A percentile compares a stretch with the other conserved stretches of the same genome.
Conservation (phyloP, 2,888 invertebrate genomes). For the Hirtodrosophila confusa region DNA sequence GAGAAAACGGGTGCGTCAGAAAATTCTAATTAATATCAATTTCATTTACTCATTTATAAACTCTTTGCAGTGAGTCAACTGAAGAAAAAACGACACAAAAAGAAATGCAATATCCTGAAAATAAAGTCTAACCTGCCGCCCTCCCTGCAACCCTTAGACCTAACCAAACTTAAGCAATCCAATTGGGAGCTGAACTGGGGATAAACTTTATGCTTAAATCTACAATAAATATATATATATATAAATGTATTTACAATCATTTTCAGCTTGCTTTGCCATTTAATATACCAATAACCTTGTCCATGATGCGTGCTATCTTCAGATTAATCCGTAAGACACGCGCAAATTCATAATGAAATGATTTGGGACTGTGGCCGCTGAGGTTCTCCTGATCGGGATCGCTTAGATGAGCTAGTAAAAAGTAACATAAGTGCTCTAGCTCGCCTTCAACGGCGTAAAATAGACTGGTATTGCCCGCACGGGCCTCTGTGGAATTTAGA, state of each 20-base stretch:
- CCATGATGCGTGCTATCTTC: constrained; percentile 74
- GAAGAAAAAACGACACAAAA: constrained; percentile 23
- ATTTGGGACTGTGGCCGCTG: constrained; percentile 77
- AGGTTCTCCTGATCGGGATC: constrained; percentile 80
- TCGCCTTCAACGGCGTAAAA: constrained; percentile 80
- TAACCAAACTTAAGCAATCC: constrained; percentile 25
- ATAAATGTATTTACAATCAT: constrained; percentile 1
- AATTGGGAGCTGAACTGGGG: constrained; percentile 49
- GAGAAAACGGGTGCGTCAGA: constrained; percentile 63
- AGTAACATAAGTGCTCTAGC: constrained; percentile 79
- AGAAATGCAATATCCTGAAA: constrained; percentile 2
- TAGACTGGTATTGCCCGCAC: constrained; percentile 76
- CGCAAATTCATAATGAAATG: constrained; percentile 74
- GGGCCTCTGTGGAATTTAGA: constrained; percentile 76
- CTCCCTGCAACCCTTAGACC: constrained; percentile 43
- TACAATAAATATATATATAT: constrained; percentile 10
- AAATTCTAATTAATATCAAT: background rate
- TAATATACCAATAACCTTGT: constrained; percentile 65
- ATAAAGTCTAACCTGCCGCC: constrained; percentile 34
- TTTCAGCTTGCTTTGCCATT: constrained; percentile 34
- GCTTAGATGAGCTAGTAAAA: constrained; percentile 78
- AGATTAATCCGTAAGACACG: constrained; percentile 70
- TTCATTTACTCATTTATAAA: constrained; percentile 1
- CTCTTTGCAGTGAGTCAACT: constrained; percentile 38
- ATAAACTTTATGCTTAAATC: constrained; percentile 6